phyloP scores from a whole-genome alignment of 2,797 vertebrate genomes.

The Danio jaintianensis region DNA sequence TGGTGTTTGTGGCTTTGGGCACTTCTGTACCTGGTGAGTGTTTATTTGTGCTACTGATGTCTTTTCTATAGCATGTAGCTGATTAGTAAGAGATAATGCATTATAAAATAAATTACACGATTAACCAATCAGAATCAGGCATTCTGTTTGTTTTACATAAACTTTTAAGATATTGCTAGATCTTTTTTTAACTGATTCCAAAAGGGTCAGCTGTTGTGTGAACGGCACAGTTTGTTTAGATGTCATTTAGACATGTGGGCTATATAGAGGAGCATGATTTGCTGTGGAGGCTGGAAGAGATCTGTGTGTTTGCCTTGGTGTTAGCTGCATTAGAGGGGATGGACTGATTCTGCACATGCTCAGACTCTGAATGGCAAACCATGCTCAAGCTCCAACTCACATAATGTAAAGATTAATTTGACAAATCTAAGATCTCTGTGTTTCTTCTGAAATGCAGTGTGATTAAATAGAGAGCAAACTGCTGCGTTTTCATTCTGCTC shows the following conservation, averaged over 20 bases:
- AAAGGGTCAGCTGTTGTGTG: not conserved
- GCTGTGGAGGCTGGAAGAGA: slow-evolving; percentile 13
- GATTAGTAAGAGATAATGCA: not conserved
- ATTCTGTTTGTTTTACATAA: not conserved
- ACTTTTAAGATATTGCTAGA: not conserved
- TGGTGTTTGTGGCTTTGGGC: slow-evolving; percentile 88
- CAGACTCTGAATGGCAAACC: slow-evolving; percentile 3
- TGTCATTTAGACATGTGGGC: slow-evolving; percentile 6
- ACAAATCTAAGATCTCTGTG: not conserved
- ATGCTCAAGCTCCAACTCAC: slow-evolving; percentile 3
- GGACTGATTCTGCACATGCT: not conserved
- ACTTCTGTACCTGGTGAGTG: slow-evolving; percentile 87
- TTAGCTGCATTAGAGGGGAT: slow-evolving; percentile 6
- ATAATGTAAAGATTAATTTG: not conserved
- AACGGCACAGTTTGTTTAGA: slow-evolving; percentile 11
- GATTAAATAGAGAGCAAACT: not conserved
- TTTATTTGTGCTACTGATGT: slow-evolving; percentile 32
- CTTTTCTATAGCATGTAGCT: not conserved
- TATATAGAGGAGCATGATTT: slow-evolving; percentile 30
- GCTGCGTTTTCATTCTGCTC: not conserved
- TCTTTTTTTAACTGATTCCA: not conserved
- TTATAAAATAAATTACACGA: not conserved
- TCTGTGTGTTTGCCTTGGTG: slow-evolving; percentile 19
- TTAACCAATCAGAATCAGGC: not conserved
- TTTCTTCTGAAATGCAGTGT: not conserved